Base-by-base conservation (phyloP, 2,888 invertebrate genomes). In the Oithona nana region DNA sequence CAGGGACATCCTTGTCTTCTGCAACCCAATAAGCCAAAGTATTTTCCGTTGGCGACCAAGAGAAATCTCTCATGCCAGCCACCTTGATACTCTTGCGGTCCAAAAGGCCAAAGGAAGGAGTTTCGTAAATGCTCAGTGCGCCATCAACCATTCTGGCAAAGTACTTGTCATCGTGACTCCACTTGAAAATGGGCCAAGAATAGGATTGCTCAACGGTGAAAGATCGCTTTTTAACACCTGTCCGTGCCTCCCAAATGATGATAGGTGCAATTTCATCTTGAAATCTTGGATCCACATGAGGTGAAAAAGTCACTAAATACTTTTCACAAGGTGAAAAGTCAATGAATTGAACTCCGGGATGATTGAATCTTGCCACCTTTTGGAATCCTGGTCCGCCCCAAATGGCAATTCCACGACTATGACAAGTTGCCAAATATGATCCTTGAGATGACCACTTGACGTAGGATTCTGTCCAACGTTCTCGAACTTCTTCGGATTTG, bases 291-390 rank as follows among this genome's bases (percentile, higher is more conserved):
- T 67, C 62, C 81, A 67, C 72, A 74, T 52, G 73, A 75, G 66
- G 75, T 72, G 65, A 84, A 83, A 54, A 67, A 67, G 58, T 68
- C 66, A 57, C 51, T 11, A 69, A 72, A 69, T 71, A 81, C 77
- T 89, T 89, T 77, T 98, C 98, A 74, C 89, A 88, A 0, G 98
- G 97, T 11, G 97, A 98, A 75, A 94, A 98, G 69, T 95, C 94
- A 65, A 97, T 89, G 69, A 89, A 89, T 69, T 93, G 87, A 0
- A 95, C 97, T 66, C 86, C 85, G 0, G 82, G 78, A 70, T 93
- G 95, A 64, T 81, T 82, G 73, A 95, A 97, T 71, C 87, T 85
- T 72, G 87, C 88, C 70, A 93, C 87, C 74, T 93, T 90, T 0
- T 82, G 80, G 75, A 92, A 97, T 69, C 83, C 83, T 28, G 89